A percentile compares a stretch with the other conserved stretches of the same genome.
Evolutionary conservation across 2,888 invertebrate species (phyloP).

Genomic region (Alviniconcha strummeri): DNA sequence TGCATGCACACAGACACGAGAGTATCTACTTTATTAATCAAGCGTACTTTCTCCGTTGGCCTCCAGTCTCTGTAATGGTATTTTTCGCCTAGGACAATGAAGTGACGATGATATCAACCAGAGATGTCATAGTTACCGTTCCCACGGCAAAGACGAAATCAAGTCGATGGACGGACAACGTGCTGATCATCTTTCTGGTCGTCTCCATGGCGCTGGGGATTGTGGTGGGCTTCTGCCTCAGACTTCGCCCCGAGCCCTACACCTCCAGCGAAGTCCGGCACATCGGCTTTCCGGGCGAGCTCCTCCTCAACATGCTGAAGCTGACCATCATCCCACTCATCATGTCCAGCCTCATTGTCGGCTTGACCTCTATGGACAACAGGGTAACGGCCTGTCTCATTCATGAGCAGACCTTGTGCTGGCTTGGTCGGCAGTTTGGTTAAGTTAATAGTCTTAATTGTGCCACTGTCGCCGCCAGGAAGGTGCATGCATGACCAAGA

Average conservation of each 20-base stretch:
- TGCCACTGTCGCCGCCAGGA: too few relatives aligned
- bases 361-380: slow-evolving; percentile 90
- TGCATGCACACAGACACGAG: slow-evolving; percentile 1
- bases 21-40: neutral
- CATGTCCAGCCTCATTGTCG: slow-evolving; percentile 79
- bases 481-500: too few relatives aligned
- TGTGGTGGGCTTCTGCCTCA: slow-evolving; percentile 76
- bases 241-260: slow-evolving; percentile 79
- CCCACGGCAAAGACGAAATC: neutral
- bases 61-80: neutral
- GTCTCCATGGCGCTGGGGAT: slow-evolving; percentile 71
- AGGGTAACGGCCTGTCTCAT: slow-evolving; percentile 76
- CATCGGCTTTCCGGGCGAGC: slow-evolving; percentile 80
- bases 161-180: neutral
- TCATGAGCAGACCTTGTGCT: too few relatives aligned
- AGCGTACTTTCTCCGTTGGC: neutral
- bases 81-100: neutral
- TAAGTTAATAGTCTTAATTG: too few relatives aligned
- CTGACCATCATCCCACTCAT: slow-evolving; percentile 83
- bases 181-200: slow-evolving; percentile 26
- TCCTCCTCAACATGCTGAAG: slow-evolving; percentile 81
- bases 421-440: too few relatives aligned
- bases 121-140: neutral
- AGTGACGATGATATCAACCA: neutral
- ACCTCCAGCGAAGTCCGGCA: slow-evolving; percentile 76